A percentile compares a stretch with the other conserved stretches of the same genome.
Conservation (phyloP, 2,888 invertebrate genomes). For the Chydorus sphaericus region DNA sequence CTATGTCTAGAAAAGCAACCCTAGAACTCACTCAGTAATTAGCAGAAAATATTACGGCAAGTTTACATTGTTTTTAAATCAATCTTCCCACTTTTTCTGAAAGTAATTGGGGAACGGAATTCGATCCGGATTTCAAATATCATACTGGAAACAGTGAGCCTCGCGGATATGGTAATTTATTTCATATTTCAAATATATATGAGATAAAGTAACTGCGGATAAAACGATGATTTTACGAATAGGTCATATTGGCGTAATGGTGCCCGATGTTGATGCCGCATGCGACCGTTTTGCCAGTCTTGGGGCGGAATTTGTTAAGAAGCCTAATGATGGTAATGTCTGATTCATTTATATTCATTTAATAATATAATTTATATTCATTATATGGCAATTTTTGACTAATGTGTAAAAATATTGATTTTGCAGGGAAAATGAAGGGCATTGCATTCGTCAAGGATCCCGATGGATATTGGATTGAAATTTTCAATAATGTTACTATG, state of each 20-base stretch:
- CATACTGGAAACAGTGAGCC: constrained; percentile 86
- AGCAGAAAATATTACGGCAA: background rate
- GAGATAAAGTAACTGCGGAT: background rate
- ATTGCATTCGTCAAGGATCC: constrained; percentile 90
- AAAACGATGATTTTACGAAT: constrained; percentile 19
- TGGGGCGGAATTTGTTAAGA: constrained; percentile 78
- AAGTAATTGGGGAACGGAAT: constrained; percentile 92
- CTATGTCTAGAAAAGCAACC: constrained; percentile 67
- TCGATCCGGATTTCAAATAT: constrained; percentile 56
- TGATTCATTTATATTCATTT: background rate
- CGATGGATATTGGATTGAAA: constrained; percentile 94
- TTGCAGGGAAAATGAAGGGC: constrained; percentile 83
- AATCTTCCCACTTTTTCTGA: constrained; percentile 6
- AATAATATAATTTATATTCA: background rate
- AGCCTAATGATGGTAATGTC: constrained; percentile 52
- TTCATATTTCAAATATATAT: constrained; percentile 15
- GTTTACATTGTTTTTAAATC: background rate
- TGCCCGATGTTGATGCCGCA: constrained; percentile 74
- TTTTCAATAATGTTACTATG: constrained; percentile 38
- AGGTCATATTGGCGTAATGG: constrained; percentile 83
- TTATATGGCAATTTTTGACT: constrained; percentile 11
- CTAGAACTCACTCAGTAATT: constrained; percentile 80
- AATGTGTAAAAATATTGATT: no score
- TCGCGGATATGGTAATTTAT: constrained; percentile 53
- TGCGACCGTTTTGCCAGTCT: constrained; percentile 73